Base-by-base conservation (phyloP, 2,113 vertebrate species). In the Procavia capensis region DNA sequence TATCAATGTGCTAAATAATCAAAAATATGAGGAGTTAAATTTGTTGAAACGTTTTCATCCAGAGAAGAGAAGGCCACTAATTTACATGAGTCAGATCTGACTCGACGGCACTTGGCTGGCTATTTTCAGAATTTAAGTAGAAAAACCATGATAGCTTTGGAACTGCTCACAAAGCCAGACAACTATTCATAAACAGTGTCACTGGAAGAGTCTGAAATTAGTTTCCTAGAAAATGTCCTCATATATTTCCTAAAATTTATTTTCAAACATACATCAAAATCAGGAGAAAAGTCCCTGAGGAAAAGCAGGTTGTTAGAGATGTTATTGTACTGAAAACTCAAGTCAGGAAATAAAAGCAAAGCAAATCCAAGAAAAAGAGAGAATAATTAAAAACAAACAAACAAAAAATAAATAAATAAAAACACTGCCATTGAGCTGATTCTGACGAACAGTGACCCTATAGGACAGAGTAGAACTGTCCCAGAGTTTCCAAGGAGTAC, bases 81-180 rank as follows among this genome's bases (percentile, higher is more conserved):
- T 88, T 88, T 85, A 47, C 75, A n/a, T n/a, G n/a, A n/a, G n/a
- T n/a, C n/a, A n/a, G n/a, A n/a, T n/a, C n/a, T n/a, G n/a, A n/a
- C n/a, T n/a, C n/a, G n/a, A n/a, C n/a, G n/a, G n/a, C n/a, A n/a
- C n/a, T n/a, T n/a, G n/a, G n/a, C n/a, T n/a, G n/a, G n/a, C 2
- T 78, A n/a, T 90, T 93, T 96, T 94, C 34, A 43, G 50, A 95
- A 93, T 20, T 25, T 45, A 14, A 78, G 64, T 84, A 31, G 36
- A 34, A 76, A 88, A 96, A 68, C 3, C 50, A 45, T 9, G 43
- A 87, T 9, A 66, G 20, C 24, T 70, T 81, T 85, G 36, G 78
- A 75, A 82, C 25, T 27, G 63, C 36, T 94, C 54, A 75, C 11
- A 61, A 85, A 91, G 66, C 25, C n/a, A 91, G 68, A 9, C 39